These are phyloP conservation scores for Oscheius sp. DNA, from an alignment of 2,888 invertebrate species.

Conservation along the genomic window DNA sequence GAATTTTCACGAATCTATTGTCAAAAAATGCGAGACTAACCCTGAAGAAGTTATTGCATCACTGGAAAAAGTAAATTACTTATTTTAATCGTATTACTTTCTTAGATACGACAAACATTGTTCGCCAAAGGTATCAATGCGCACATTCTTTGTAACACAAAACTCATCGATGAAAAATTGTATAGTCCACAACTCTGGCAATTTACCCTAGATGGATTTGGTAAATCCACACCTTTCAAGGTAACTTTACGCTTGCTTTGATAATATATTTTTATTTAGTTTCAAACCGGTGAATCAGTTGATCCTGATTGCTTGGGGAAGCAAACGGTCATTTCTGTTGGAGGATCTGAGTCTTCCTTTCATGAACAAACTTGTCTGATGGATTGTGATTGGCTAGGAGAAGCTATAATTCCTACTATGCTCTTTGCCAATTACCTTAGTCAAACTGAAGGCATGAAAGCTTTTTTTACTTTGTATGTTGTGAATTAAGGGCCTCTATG, in stretches of 20 bases:
- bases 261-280: slow-evolving; percentile 5
- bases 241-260: slow-evolving; percentile 1
- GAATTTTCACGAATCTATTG: slow-evolving; percentile 60
- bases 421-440: slow-evolving; percentile 88
- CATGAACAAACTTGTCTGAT: slow-evolving; percentile 79
- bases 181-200: slow-evolving; percentile 46
- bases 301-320: slow-evolving; percentile 36
- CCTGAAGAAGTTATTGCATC: slow-evolving; percentile 52
- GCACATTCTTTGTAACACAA: slow-evolving; percentile 61
- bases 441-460: slow-evolving; percentile 81
- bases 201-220: slow-evolving; percentile 44
- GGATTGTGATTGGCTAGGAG: slow-evolving; percentile 79
- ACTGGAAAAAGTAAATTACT: slow-evolving; percentile 51
- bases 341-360: slow-evolving; percentile 61
- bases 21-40: slow-evolving; percentile 47
- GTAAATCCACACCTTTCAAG: slow-evolving; percentile 39
- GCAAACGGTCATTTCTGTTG: slow-evolving; percentile 53
- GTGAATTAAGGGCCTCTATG: slow-evolving; percentile 62
- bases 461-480: background rate
- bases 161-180: slow-evolving; percentile 38
- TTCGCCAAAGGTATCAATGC: slow-evolving; percentile 60
- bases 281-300: slow-evolving; percentile 19
- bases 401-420: slow-evolving; percentile 82
- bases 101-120: slow-evolving; percentile 53
- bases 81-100: background rate